phyloP scores from a whole-genome alignment of 2,797 vertebrate species.

The Cetoscarus ocellatus region DNA sequence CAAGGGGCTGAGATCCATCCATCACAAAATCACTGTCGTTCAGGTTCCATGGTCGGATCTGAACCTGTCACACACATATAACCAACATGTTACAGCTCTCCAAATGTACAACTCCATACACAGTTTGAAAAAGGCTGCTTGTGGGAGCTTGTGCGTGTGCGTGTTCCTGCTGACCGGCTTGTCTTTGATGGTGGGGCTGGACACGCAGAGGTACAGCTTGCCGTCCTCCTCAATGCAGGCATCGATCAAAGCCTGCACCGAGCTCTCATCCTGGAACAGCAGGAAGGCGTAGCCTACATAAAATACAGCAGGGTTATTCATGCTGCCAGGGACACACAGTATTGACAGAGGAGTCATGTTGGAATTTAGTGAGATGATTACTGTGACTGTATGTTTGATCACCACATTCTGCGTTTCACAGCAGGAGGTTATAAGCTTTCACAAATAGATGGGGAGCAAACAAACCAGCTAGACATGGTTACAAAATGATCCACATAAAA shows the following conservation, averaged over 20 bases:
- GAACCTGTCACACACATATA: constrained; percentile 86
- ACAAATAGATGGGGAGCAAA: constrained; percentile 34
- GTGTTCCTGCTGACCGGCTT: constrained; percentile 90
- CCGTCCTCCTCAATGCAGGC: constrained; percentile 99
- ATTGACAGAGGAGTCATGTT: constrained; percentile 31
- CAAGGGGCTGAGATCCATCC: constrained; percentile 98
- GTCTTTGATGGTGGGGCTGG: constrained; percentile 99
- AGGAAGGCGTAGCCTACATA: constrained; percentile 95
- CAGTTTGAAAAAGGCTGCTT: constrained; percentile 1
- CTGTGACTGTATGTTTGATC: constrained; percentile 34
- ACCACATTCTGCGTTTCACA: constrained; percentile 30
- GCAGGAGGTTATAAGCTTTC: constrained; percentile 37
- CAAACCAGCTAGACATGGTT: constrained; percentile 19
- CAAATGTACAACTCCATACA: background rate
- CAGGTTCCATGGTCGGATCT: constrained; percentile 99
- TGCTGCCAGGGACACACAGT: constrained; percentile 12
- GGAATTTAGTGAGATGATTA: constrained; percentile 38
- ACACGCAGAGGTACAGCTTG: constrained; percentile 98
- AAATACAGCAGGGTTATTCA: constrained; percentile 45
- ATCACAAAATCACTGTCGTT: constrained; percentile 99
- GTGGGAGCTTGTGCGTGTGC: background rate
- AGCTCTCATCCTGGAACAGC: constrained; percentile 99
- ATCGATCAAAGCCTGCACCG: constrained; percentile 98
- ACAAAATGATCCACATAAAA: constrained; percentile 32
- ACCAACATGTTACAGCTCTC: constrained; percentile 19